Base-by-base conservation (phyloP, 1,140 invertebrate species). In the Babylonia areolata region DNA sequence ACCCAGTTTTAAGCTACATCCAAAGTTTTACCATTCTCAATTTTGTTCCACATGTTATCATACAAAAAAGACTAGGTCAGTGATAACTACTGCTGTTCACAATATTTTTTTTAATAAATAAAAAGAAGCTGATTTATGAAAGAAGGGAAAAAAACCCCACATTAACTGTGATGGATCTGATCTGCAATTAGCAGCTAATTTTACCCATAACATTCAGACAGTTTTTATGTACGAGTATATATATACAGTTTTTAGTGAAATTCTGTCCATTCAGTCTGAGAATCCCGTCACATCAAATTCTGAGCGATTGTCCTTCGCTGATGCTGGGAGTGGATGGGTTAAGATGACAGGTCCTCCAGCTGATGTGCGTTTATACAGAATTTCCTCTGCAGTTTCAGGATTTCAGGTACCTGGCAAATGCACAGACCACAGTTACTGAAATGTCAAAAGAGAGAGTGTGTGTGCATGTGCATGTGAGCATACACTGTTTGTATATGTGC, bases 361-460 rank as follows among this genome's bases (percentile, higher is more conserved):
- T 77, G 37, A 40, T 23, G 9, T 23, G 37, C 75, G 37, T 5
- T 40, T 42, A 17, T 17, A 1, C 37, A 28, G 35, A 17, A 77
- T 3, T 3, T 77, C 75, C 40, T 37, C 37, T 40, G 20, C 39
- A 73, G 9, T 37, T 40, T 77, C 75, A 77, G 75, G 75, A 77
- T 28, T 77, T 77, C 75, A 77, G 75, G 37, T 77, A 77, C 75
- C 75, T 77, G 75, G 71, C 0, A 28, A 37, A 51, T 12, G 17
- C 46, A 51, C 46, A 51, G 46, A 46, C 5, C 46, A 51, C 46
- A 12, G 46, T 2, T 51, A 2, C 9, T n/a, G n/a, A n/a, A n/a
- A n/a, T 51, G 9, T 9, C 46, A 51, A 51, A 0, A 51, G 46
- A 51, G 58, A 23, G 15, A 64, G 73, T 75, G 73, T 37, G 73